These are phyloP conservation scores for Deroptyus accipitrinus DNA, from an alignment of 2,113 vertebrate genomes.

Conservation along the genomic window DNA sequence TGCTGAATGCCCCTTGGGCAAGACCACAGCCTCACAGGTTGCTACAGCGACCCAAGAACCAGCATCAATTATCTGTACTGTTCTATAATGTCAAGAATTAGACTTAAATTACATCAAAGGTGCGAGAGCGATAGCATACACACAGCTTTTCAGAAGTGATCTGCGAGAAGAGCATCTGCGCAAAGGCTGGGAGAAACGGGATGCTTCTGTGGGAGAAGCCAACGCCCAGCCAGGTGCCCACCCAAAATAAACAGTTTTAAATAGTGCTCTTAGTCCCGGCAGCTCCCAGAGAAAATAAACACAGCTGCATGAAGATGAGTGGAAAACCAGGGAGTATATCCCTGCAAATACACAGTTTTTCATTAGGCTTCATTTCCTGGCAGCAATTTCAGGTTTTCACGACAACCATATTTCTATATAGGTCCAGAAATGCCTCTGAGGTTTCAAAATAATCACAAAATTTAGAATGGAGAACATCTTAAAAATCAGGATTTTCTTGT, in stretches of 20 bases:
- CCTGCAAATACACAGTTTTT: not conserved
- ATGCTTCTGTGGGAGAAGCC: not conserved
- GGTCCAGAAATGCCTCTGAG: not conserved
- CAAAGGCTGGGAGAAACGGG: not conserved
- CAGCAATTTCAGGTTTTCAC: not conserved
- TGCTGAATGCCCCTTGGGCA: not conserved
- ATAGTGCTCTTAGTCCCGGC: not conserved
- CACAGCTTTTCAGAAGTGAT: not conserved
- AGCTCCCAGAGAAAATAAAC: not conserved
- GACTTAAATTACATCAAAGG: not conserved
- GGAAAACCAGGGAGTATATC: not conserved
- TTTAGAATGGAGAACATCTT: not conserved
- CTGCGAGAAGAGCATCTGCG: rapidly evolving
- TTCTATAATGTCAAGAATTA: rapidly evolving
- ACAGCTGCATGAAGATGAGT: not conserved
- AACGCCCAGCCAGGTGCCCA: not conserved
- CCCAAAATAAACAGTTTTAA: not conserved
- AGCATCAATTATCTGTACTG: not conserved
- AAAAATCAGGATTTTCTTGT: not conserved
- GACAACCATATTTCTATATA: rapidly evolving
- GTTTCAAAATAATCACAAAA: not conserved
- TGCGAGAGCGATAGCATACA: rapidly evolving
- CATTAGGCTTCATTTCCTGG: not conserved
- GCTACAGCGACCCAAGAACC: not conserved
- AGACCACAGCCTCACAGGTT: not conserved